A percentile compares a stretch with the other conserved stretches of the same genome.
These are phyloP conservation scores for Caloenas nicobarica DNA, from an alignment of 2,113 vertebrate species.

Conservation along the genomic window DNA sequence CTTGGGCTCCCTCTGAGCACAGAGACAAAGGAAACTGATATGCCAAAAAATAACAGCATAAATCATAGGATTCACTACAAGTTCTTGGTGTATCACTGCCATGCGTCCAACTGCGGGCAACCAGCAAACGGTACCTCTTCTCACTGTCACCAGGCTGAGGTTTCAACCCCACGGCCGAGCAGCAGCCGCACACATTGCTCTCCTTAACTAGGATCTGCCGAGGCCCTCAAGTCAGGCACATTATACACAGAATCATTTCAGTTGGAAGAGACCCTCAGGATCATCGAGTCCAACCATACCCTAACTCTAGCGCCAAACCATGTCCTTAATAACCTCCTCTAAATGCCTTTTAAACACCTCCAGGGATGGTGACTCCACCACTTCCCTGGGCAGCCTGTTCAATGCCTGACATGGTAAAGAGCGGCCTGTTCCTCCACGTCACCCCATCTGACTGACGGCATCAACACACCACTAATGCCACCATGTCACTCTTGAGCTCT, in stretches of 20 bases:
- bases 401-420: not conserved
- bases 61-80: not conserved
- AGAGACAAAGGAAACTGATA: not conserved
- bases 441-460: not conserved
- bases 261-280: no score
- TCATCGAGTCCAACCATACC: no score
- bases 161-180: not conserved
- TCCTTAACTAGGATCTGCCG: not conserved
- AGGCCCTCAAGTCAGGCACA: not conserved
- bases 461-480: not conserved
- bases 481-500: not conserved
- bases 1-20: not conserved
- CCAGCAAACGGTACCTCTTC: not conserved
- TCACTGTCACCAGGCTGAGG: not conserved
- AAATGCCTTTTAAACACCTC: no score
- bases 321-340: no score
- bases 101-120: not conserved
- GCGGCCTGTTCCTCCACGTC: not conserved
- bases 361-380: no score
- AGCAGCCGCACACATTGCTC: accelerated
- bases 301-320: no score
- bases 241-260: not conserved
- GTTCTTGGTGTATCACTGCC: not conserved
- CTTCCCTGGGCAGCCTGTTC: no score
- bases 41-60: no score